Base-by-base conservation (phyloP, 2,113 vertebrate genomes). In the Hyperoodon ampullatus region DNA sequence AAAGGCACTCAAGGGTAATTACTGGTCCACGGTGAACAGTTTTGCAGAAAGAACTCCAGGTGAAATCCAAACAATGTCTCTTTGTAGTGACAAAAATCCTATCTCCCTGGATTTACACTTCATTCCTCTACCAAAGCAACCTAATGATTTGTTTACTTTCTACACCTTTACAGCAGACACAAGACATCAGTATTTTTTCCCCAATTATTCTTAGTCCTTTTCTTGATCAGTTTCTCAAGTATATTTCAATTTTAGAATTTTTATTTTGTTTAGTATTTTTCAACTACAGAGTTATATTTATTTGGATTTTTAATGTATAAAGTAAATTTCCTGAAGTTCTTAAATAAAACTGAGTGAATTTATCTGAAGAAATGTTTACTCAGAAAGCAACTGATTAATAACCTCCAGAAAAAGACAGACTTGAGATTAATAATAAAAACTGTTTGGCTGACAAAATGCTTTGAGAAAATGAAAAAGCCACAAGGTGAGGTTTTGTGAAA, bases 1-100 rank as follows among this genome's bases (percentile, higher is more conserved):
- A 90, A 97, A 98, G 94, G 74, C 28, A 90, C 93, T 94, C 90
- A 88, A 97, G 93, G 87, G 87, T 94, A 97, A 97, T 97, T 97
- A 90, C 81, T 96, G 61, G 81, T 94, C 65, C 90, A 33, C 12
- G 7, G 86, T 86, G 97, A 97, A 83, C 42, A 78, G 58, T 97
- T 98, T 96, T 95, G 88, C 90, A 90, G 88, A 96, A 93, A 94
- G 92, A 96, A 97, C 78, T 81, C 92, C 88, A 96, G 92, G 87
- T 98, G 87, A 97, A 98, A 97, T 88, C 61, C 78, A 97, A 98
- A 88, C 83, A 95, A 63, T 42, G 55, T 80, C 55, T 97, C 65
- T 96, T 93, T 96, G 47, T 88, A 44, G 33, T 85, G 96, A 90
- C 88, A 97, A 90, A 82, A 96, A 80, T 94, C 44, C 68, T 63